Conservation (phyloP, 2,888 invertebrate genomes). For the Ceramica pisi region DNA sequence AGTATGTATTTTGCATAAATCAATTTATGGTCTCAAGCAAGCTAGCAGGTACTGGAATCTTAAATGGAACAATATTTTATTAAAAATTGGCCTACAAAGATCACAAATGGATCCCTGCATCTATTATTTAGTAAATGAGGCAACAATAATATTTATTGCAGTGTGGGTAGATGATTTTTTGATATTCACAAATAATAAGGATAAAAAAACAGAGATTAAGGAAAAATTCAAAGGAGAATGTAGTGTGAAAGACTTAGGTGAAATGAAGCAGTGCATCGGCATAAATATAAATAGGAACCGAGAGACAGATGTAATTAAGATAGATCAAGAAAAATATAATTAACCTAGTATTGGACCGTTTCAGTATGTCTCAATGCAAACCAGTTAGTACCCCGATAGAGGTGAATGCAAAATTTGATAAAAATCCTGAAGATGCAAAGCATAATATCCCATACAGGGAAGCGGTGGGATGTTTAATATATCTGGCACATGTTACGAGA, state of each 20-base stretch:
- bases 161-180: constrained; percentile 54
- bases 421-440: too few relatives aligned
- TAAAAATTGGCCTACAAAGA: neutral
- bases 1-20: constrained; percentile 60
- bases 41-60: constrained; percentile 9
- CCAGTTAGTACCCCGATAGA: too few relatives aligned
- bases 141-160: constrained; percentile 43
- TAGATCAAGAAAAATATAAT: constrained; percentile 9
- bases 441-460: neutral
- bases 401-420: too few relatives aligned
- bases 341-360: too few relatives aligned
- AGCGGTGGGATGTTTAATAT: constrained; percentile 2
- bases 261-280: neutral
- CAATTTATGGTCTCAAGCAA: constrained; percentile 31
- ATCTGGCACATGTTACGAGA: neutral
- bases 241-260: constrained; percentile 10
- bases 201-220: neutral
- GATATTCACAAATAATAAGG: constrained; percentile 29
- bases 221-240: neutral
- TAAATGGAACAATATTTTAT: neutral
- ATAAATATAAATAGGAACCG: constrained; percentile 4
- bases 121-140: constrained; percentile 23
- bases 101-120: constrained; percentile 1
- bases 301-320: constrained; percentile 6
- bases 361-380: too few relatives aligned